Conservation (phyloP, 2,797 vertebrate genomes). For the Myotis findleyi region DNA sequence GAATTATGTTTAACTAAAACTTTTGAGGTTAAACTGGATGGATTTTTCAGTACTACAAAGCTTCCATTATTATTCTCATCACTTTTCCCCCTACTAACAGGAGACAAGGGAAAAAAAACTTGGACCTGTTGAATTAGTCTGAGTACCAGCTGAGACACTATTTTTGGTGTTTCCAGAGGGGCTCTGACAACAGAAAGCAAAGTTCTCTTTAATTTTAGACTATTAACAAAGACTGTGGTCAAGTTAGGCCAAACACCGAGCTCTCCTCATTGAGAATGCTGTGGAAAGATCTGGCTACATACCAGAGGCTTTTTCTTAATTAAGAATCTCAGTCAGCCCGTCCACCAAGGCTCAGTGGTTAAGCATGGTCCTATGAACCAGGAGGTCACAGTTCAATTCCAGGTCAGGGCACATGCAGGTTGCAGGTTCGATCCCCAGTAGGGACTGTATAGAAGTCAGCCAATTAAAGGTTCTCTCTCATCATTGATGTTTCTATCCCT, state of each 20-base stretch:
- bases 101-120: background rate
- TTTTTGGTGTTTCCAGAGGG: conserved; percentile 16
- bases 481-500: no score
- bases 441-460: no score
- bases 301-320: background rate
- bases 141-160: conserved; percentile 2
- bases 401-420: no score
- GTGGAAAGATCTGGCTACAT: background rate
- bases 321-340: conserved; percentile 19
- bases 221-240: background rate
- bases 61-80: conserved; percentile 49
- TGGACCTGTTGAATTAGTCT: conserved; percentile 21
- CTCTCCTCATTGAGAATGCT: background rate
- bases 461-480: no score
- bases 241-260: background rate
- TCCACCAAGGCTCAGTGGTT: no score
- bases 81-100: conserved; percentile 20
- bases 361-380: no score
- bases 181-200: conserved; percentile 10
- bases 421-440: no score
- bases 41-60: background rate
- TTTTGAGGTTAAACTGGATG: background rate
- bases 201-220: background rate
- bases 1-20: conserved; percentile 2
- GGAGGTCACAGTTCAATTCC: no score